These are phyloP conservation scores for Andrena praecox DNA, from an alignment of 2,888 invertebrate species.

Conservation along the genomic window DNA sequence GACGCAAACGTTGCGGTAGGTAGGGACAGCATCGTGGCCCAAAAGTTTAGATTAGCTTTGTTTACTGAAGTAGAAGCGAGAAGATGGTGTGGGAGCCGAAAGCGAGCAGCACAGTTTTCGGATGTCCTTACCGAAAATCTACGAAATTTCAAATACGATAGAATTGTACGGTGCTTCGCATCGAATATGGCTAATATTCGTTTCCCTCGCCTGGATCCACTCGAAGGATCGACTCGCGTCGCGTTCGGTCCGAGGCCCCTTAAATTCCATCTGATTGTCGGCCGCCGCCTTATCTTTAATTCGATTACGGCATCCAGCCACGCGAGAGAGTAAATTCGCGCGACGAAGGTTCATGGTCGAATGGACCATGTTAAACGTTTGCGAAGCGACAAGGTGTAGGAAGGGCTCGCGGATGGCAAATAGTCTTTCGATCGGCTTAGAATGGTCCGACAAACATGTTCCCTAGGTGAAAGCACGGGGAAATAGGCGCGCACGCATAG, in stretches of 20 bases:
- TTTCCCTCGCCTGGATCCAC: background rate
- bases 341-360: background rate
- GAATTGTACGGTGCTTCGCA: too few species aligned
- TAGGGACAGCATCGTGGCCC: background rate
- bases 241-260: conserved; percentile 32
- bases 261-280: conserved; percentile 60
- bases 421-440: too few species aligned
- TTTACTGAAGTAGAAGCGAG: background rate
- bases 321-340: background rate
- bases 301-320: conserved; percentile 49
- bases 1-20: conserved; percentile 8
- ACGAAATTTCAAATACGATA: too few species aligned
- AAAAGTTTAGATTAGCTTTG: background rate
- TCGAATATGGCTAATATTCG: background rate
- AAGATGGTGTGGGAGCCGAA: background rate
- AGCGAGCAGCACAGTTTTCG: too few species aligned
- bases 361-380: too few species aligned
- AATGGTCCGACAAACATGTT: too few species aligned
- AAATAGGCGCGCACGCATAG: background rate
- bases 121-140: too few species aligned
- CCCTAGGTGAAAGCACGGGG: background rate
- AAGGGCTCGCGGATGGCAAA: too few species aligned
- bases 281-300: conserved; percentile 61
- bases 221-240: background rate
- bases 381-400: too few species aligned